Conservation (phyloP, 1,140 invertebrate genomes). For the Saccostrea echinata region DNA sequence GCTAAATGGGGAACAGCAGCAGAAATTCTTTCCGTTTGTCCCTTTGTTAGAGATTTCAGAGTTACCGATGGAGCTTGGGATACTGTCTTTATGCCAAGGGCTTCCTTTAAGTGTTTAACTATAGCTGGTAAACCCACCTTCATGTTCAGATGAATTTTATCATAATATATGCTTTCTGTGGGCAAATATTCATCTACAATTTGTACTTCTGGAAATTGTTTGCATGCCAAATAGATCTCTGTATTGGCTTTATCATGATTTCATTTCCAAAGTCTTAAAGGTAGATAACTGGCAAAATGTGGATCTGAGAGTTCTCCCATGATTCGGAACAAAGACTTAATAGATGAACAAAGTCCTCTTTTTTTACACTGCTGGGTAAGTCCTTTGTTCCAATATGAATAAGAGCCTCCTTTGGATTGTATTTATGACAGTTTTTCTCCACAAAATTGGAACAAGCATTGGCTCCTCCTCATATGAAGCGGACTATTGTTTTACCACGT, state of each 20-base stretch:
- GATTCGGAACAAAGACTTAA: neutral
- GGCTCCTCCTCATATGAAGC: slow-evolving; percentile 43
- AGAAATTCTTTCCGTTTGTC: too few species aligned
- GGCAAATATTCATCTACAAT: too few species aligned
- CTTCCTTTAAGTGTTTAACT: too few species aligned
- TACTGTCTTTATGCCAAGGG: too few species aligned
- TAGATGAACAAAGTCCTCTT: neutral
- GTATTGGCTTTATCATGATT: neutral
- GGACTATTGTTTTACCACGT: neutral
- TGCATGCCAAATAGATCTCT: neutral
- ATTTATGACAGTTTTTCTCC: neutral
- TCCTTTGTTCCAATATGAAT: slow-evolving; percentile 46
- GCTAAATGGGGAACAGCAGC: too few species aligned
- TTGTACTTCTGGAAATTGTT: too few species aligned
- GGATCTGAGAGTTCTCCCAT: slow-evolving; percentile 18
- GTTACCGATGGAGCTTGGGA: too few species aligned
- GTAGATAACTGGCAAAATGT: slow-evolving; percentile 2
- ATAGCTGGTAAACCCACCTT: too few species aligned
- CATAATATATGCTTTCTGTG: too few species aligned
- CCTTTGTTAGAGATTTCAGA: too few species aligned
- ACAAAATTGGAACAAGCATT: neutral
- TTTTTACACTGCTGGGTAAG: neutral
- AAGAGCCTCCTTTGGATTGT: neutral
- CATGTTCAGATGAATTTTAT: too few species aligned
- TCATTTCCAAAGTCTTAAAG: neutral